phyloP scores from a whole-genome alignment of 1,140 invertebrate species.

The Neuroterus valhalla region DNA sequence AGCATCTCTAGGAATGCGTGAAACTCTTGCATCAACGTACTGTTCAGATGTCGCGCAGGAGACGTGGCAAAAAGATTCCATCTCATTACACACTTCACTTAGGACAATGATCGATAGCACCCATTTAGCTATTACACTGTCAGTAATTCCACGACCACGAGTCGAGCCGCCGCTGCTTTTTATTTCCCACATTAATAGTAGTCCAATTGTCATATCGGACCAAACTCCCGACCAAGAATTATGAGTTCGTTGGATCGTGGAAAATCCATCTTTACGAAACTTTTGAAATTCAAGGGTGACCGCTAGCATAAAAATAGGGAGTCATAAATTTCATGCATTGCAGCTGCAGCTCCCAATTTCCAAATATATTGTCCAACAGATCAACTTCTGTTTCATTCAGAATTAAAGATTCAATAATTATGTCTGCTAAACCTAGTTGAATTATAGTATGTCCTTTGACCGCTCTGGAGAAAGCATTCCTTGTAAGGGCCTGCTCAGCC shows the following conservation, averaged over 20 bases:
- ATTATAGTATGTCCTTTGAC: too few species aligned
- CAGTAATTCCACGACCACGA: slow-evolving; percentile 44
- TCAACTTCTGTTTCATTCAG: too few species aligned
- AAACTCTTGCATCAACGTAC: neutral
- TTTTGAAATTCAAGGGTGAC: neutral
- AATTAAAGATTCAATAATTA: too few species aligned
- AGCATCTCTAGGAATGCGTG: neutral
- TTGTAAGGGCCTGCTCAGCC: too few species aligned
- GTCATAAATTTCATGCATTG: slow-evolving; percentile 8
- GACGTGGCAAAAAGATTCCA: slow-evolving; percentile 44
- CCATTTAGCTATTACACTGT: slow-evolving; percentile 47
- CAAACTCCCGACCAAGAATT: slow-evolving; percentile 70
- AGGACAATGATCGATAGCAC: too few species aligned
- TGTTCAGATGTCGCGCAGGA: neutral
- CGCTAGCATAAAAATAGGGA: slow-evolving; percentile 19
- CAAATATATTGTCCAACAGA: too few species aligned
- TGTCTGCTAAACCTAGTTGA: too few species aligned
- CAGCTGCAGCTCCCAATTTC: too few species aligned
- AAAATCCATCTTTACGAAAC: slow-evolving; percentile 23
- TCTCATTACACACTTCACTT: slow-evolving; percentile 58
- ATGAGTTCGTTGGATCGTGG: slow-evolving; percentile 58
- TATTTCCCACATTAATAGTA: slow-evolving; percentile 58
- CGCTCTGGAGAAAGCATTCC: too few species aligned
- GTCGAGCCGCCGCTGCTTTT: slow-evolving; percentile 57
- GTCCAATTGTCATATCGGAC: slow-evolving; percentile 67